Conservation (phyloP, 2,797 vertebrate genomes). For the Parotocinclus haroldoi region DNA sequence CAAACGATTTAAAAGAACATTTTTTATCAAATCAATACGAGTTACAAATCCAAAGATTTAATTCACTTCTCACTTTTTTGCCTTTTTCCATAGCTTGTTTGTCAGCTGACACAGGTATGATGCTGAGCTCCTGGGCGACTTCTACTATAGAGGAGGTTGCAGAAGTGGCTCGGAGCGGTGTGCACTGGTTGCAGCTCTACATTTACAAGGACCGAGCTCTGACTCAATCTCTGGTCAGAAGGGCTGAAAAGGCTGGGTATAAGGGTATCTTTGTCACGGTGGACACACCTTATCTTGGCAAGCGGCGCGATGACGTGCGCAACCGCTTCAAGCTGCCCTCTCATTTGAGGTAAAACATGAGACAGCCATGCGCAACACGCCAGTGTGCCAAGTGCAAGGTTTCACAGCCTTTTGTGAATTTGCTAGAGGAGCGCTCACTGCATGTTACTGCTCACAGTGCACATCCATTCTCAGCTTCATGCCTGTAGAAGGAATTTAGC, state of each 20-base stretch:
- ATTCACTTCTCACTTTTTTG: no score
- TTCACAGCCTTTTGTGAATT: constrained; percentile 10
- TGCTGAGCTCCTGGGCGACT: constrained; percentile 96
- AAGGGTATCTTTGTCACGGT: constrained; percentile 89
- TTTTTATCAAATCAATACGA: no score
- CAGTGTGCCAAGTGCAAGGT: constrained; percentile 28
- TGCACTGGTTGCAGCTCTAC: constrained; percentile 90
- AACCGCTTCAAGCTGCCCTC: constrained; percentile 89
- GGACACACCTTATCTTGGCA: constrained; percentile 90
- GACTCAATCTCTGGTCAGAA: constrained; percentile 78
- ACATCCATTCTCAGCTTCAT: background rate
- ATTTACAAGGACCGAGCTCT: constrained; percentile 87
- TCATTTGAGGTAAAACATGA: constrained; percentile 82
- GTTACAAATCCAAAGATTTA: background rate
- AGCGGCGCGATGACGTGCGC: constrained; percentile 81
- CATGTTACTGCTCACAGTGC: constrained; percentile 4
- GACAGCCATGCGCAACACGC: constrained; percentile 22
- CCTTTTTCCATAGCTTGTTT: constrained; percentile 72
- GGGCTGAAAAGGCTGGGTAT: constrained; percentile 83
- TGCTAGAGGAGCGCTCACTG: constrained; percentile 2
- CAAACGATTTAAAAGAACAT: no score
- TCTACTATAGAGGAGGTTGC: constrained; percentile 91
- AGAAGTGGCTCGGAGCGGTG: constrained; percentile 59
- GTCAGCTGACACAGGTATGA: constrained; percentile 84
- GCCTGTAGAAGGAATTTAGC: constrained; percentile 17